phyloP scores from a whole-genome alignment of 23 tunicate genomes.

The Pegea sp. region DNA sequence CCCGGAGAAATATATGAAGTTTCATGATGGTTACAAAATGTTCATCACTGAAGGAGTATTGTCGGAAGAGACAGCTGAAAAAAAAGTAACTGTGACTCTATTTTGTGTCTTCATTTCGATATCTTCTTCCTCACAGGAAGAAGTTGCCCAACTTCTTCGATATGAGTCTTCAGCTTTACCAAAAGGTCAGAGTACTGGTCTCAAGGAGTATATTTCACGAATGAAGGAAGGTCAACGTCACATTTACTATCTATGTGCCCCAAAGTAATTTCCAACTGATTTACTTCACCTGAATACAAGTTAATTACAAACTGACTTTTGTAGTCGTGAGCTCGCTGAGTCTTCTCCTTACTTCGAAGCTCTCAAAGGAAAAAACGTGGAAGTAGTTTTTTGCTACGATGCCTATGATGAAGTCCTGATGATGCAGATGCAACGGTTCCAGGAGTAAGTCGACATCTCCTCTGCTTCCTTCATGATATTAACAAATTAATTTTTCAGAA shows the following conservation, averaged over 20 bases:
- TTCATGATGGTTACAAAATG: conserved; percentile 62
- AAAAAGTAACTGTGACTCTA: conserved; percentile 10
- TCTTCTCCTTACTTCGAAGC: conserved; percentile 95
- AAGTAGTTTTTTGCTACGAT: conserved; percentile 85
- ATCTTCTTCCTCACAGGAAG: conserved; percentile 18
- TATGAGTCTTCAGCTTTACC: conserved; percentile 57
- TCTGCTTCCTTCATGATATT: neutral
- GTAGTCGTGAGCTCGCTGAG: conserved; percentile 59
- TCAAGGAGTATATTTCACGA: conserved; percentile 59
- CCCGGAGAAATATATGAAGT: conserved; percentile 49
- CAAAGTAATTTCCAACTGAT: conserved; percentile 22
- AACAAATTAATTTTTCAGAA: conserved; percentile 10
- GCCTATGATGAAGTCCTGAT: conserved; percentile 84
- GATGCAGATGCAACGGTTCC: conserved; percentile 47
- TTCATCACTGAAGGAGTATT: conserved; percentile 85
- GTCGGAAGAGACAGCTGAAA: conserved; percentile 65
- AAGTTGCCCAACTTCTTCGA: conserved; percentile 80
- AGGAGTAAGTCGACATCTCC: conserved; percentile 12
- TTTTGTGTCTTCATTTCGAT: neutral
- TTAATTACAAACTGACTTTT: too few species aligned
- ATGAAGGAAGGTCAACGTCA: conserved; percentile 66
- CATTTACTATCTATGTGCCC: conserved; percentile 79
- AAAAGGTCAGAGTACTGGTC: conserved; percentile 43
- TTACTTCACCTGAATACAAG: too few species aligned
- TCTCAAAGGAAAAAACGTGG: conserved; percentile 51